phyloP scores from a whole-genome alignment of 1,140 invertebrate species.

The Drosophila orena region DNA sequence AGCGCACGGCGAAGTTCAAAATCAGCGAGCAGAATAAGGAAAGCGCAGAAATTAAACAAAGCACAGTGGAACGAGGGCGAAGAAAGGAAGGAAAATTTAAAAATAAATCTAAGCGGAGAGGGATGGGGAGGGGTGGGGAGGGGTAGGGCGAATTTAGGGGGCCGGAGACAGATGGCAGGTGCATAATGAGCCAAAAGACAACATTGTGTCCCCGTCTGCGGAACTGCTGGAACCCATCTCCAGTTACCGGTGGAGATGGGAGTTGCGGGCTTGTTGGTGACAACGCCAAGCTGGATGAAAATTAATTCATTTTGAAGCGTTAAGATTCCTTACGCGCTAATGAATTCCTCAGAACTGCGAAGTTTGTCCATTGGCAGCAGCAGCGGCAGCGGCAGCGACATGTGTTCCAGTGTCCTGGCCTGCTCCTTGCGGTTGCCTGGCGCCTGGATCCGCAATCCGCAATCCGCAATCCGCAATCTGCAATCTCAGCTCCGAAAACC shows the following conservation, averaged over 20 bases:
- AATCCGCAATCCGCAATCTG: background rate
- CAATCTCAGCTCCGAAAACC: background rate
- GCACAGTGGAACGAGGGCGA: constrained; percentile 12
- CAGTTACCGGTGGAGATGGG: background rate
- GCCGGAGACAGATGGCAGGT: constrained; percentile 39
- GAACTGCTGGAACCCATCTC: constrained; percentile 3
- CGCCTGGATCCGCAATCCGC: background rate
- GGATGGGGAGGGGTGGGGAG: too few species aligned
- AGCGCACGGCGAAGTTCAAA: constrained; percentile 45
- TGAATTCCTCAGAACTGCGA: constrained; percentile 46
- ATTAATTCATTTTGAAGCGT: constrained; percentile 83
- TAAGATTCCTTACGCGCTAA: constrained; percentile 81
- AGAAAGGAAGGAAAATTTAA: constrained; percentile 2
- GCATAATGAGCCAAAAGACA: constrained; percentile 65
- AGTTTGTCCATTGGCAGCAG: constrained; percentile 14
- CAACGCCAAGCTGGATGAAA: constrained; percentile 77
- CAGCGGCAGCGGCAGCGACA: constrained; percentile 26
- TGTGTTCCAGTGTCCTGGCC: constrained; percentile 57
- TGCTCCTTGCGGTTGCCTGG: constrained; percentile 34
- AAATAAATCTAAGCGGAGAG: background rate
- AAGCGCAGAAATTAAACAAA: constrained; percentile 46
- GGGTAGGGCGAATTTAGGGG: too few species aligned
- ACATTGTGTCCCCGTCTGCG: constrained; percentile 28
- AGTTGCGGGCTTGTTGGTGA: constrained; percentile 42
- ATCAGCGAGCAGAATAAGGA: constrained; percentile 37